These are phyloP conservation scores for Echinometra lucunter DNA, from an alignment of 53 echinoderm and acorn worm species.

Conservation along the genomic window DNA sequence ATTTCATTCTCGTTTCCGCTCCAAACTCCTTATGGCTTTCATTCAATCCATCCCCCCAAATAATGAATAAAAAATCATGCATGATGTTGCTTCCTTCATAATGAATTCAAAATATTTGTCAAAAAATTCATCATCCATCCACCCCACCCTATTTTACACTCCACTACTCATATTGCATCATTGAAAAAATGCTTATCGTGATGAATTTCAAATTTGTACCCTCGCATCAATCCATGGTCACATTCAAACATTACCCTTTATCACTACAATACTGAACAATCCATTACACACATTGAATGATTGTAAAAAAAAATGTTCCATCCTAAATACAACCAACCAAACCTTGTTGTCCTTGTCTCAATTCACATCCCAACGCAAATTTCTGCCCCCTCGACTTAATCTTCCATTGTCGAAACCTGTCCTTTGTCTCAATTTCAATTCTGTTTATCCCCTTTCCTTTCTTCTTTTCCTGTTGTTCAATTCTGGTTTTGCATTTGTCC, in stretches of 20 bases:
- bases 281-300: background rate
- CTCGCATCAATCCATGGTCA: no score
- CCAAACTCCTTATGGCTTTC: constrained; percentile 1
- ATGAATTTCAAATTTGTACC: background rate
- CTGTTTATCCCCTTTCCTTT: background rate
- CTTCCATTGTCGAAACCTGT: background rate
- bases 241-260: no score
- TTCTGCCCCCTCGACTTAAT: background rate
- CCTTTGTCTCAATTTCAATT: background rate
- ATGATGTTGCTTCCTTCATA: background rate
- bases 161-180: background rate
- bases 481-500: background rate
- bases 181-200: background rate
- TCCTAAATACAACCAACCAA: background rate
- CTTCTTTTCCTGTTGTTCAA: background rate
- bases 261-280: no score
- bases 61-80: background rate
- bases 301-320: background rate
- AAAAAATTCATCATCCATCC: background rate
- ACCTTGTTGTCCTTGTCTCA: background rate
- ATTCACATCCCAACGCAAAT: background rate
- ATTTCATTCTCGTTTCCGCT: background rate
- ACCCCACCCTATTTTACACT: background rate
- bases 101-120: constrained; percentile 23
- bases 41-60: background rate